Evolutionary conservation across 2,113 vertebrate genomes (phyloP).

Genomic region (Semicossyphus pulcher): DNA sequence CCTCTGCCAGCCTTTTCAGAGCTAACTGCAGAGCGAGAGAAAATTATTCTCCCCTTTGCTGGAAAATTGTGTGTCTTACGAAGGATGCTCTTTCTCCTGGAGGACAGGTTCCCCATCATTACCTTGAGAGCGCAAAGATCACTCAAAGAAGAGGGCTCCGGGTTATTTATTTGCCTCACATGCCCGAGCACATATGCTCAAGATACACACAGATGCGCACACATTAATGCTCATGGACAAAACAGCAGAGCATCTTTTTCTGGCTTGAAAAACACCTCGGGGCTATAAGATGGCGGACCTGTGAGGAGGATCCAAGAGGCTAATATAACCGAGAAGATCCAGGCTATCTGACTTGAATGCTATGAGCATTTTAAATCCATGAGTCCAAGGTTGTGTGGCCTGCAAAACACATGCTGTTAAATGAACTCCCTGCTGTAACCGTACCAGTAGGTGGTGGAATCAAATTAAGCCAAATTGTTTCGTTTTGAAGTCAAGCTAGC

Average conservation of each 20-base stretch:
- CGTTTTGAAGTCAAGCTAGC: neutral
- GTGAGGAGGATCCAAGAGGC: conserved; percentile 18
- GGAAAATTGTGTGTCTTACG: conserved; percentile 50
- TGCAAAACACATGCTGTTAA: conserved; percentile 6
- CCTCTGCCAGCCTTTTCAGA: conserved; percentile 47
- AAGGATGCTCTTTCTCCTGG: conserved; percentile 50
- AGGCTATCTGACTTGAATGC: neutral
- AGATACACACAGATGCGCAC: neutral
- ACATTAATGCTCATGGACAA: neutral
- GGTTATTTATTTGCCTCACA: conserved; percentile 59
- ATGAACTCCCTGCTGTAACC: conserved; percentile 20
- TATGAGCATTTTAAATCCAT: conserved; percentile 8
- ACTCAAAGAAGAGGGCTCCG: conserved; percentile 31
- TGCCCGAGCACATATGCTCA: conserved; percentile 22
- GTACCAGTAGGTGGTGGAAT: neutral
- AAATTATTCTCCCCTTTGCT: conserved; percentile 51
- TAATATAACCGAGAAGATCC: conserved; percentile 21
- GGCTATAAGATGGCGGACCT: conserved; percentile 6
- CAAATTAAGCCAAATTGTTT: neutral
- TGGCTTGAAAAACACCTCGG: conserved; percentile 22
- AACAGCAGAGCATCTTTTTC: conserved; percentile 24
- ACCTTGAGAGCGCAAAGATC: conserved; percentile 61
- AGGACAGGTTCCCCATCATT: conserved; percentile 68
- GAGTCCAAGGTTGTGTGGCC: neutral
- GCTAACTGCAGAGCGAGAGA: conserved; percentile 17